Evolutionary conservation across 2,797 vertebrate genomes (phyloP), one percentile per base, ranked within the genome.

Genomic region (Anabacerthia variegaticeps): DNA sequence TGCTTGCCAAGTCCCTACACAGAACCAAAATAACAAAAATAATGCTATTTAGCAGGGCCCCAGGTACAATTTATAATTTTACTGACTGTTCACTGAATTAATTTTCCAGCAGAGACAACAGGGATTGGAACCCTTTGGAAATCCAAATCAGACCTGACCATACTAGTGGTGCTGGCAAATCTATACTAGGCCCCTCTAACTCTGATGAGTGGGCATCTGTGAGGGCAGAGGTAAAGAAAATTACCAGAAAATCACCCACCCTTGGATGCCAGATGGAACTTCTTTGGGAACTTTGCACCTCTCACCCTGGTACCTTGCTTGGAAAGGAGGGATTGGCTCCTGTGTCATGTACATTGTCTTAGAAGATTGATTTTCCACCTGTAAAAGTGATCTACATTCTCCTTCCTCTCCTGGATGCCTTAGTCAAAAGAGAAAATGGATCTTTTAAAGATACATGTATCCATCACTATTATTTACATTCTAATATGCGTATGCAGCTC

Each of bases 401-500:
- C 88, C 41, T 62, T 58, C 78, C 86, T 92, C 92, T 93, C 83
- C 94, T 77, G 75, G 93, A 85, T 41, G 77, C 93, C 93, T 96
- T 44, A 78, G 67, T 93, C 93, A 88, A 94, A 96, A 94, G 89
- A 78, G 91, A 95, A 97, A 98, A 98, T 97, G 94, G 97, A 98
- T 97, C 97, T 98, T 98, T 95, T 97, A 98, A 98, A 97, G 97
- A 98, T 97, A 97, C 97, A 97, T 96, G 97, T 97, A 98, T 98
- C 97, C 96, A 97, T 98, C 98, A 97, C 96, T 92, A 87, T 98
- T 98, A 98, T 98, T 98, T 98, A 98, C 97, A 98, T 96, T 95
- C 97, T 97, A 96, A 97, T 97, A 97, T 96, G 97, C 41, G 79
- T 77, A 72, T 92, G 51, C 90, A 95, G 97, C 96, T 97, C 95